These are phyloP conservation scores for Meliscaeva auricollis DNA, from an alignment of 2,888 invertebrate species.

Conservation along the genomic window DNA sequence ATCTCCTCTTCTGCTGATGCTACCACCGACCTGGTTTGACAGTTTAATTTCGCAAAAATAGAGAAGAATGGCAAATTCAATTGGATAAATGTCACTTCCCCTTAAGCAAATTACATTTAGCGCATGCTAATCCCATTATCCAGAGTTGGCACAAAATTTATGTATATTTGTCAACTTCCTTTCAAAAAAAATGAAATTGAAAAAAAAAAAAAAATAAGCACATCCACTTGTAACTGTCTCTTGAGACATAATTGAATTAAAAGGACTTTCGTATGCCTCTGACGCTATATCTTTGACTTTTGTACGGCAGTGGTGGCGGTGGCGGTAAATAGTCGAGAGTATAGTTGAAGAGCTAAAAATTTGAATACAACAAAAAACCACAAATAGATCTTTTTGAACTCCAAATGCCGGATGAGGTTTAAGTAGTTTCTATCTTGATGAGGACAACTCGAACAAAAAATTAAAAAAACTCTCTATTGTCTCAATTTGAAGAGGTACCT, in stretches of 20 bases:
- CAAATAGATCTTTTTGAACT: slow-evolving; percentile 37
- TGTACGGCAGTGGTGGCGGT: too few relatives aligned
- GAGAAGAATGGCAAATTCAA: slow-evolving; percentile 41
- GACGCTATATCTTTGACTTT: neutral
- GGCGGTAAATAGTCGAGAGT: neutral
- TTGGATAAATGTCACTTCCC: slow-evolving; percentile 38
- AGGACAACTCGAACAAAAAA: neutral
- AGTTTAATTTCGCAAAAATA: slow-evolving; percentile 52
- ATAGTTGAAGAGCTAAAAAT: neutral
- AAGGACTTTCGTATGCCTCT: slow-evolving; percentile 45
- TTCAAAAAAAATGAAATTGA: too few relatives aligned
- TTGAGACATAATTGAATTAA: slow-evolving; percentile 60
- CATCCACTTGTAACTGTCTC: slow-evolving; percentile 34
- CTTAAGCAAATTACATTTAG: slow-evolving; percentile 32
- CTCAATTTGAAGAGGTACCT: slow-evolving; percentile 56
- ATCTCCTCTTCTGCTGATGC: neutral
- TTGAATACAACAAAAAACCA: slow-evolving; percentile 13
- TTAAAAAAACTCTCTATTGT: slow-evolving; percentile 26
- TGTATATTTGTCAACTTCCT: slow-evolving; percentile 19
- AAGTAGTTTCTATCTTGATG: slow-evolving; percentile 54
- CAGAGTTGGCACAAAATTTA: slow-evolving; percentile 6
- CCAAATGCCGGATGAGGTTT: slow-evolving; percentile 47
- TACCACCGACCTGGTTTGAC: slow-evolving; percentile 38
- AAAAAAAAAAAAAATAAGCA: neutral
- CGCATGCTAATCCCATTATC: slow-evolving; percentile 45